Base-by-base conservation (phyloP, 2,797 vertebrate genomes). In the Myotis pilosus region DNA sequence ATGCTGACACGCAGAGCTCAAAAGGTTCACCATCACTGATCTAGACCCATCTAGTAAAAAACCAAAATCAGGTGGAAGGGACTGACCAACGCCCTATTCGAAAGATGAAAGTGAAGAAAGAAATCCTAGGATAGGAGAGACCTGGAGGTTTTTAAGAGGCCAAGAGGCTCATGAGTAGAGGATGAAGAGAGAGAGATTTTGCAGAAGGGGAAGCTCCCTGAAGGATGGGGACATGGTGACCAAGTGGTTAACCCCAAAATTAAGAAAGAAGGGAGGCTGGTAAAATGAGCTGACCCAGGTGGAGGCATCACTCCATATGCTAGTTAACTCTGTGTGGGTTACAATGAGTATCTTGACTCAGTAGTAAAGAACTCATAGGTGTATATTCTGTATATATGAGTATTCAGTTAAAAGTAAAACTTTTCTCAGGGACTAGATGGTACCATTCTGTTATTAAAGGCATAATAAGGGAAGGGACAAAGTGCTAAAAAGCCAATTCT, bases 51-150 rank as follows among this genome's bases (percentile, higher is more conserved):
- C 22, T 80, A 80, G 83, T 5, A 86, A 69, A 71, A 71, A 84
- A 25, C 3, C 12, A 90, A 96, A 89, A 66, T 82, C 82, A 47
- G 15, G 17, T 69, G 36, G 22, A 72, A 68, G 71, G 30, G 91
- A 92, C 80, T 66, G 51, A 68, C 22, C 22, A 47, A 92, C 19
- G 71, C 22, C 49, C 49, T 7, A 57, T 93, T 89, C 30, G 87
- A 62, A 95, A 95, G 75, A 87, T 36, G 53, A 87, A 66, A 81
- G 36, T 66, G 89, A 51, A 92, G 19, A 86, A 89, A 91, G 64
- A 10, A 84, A 87, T 76, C 49, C 72, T 16, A 62, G 23, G 3
- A 47, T 79, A 1, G n/a, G 19, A 28, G 12, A 89, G 33, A 89
- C n/a, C 28, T 66, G 64, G 55, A 83, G 44, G 4, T 47, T 86